Evolutionary conservation across 2,113 vertebrate genomes (phyloP).

Genomic region (Oreochromis niloticus): DNA sequence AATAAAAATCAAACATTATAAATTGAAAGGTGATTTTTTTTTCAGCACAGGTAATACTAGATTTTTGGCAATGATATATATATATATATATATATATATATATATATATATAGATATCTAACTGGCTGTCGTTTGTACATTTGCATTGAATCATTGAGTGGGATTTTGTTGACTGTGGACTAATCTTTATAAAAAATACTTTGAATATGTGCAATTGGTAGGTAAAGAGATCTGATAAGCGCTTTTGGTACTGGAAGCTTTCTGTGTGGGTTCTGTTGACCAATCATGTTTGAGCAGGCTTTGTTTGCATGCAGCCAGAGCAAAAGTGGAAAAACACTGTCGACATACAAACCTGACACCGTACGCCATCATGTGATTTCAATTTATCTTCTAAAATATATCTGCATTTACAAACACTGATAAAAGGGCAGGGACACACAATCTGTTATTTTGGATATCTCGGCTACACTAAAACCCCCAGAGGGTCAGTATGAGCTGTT

Average conservation of each 20-base stretch:
- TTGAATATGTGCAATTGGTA: not conserved
- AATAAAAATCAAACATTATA: not conserved
- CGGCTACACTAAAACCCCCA: not conserved
- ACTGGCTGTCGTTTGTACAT: not conserved
- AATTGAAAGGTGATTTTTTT: not conserved
- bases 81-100: no score
- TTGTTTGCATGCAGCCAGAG: not conserved
- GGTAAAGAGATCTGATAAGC: not conserved
- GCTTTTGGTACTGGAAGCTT: not conserved
- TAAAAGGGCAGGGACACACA: not conserved
- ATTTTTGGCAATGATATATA: fast-evolving
- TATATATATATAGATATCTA: no score
- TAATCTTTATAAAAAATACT: not conserved
- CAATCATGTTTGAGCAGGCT: not conserved
- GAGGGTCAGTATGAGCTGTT: not conserved
- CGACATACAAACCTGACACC: not conserved
- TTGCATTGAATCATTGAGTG: not conserved
- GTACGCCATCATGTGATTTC: not conserved
- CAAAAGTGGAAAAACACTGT: not conserved
- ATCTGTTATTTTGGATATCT: not conserved
- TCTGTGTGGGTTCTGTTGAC: not conserved
- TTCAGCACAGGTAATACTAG: not conserved
- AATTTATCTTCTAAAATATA: not conserved
- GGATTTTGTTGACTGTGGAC: not conserved
- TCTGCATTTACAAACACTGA: not conserved